Conservation (phyloP, 2,113 vertebrate genomes). For the Ochotona princeps region DNA sequence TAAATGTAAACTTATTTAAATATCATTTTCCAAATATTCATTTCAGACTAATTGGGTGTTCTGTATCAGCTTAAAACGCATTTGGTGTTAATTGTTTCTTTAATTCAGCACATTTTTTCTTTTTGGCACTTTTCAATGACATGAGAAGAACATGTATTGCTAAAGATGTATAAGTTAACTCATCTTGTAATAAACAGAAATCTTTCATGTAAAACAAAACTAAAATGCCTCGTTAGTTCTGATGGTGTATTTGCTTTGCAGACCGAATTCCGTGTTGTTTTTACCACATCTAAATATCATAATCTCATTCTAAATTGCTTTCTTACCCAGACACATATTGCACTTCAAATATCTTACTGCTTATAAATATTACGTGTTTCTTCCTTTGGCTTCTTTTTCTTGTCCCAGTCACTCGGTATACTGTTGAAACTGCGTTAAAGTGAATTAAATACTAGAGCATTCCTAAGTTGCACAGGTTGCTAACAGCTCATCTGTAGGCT, state of each 20-base stretch:
- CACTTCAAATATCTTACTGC: background rate
- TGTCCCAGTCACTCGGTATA: background rate
- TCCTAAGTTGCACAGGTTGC: background rate
- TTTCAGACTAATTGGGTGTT: constrained; percentile 40
- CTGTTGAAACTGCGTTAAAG: background rate
- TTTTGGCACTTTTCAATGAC: background rate
- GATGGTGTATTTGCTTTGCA: background rate
- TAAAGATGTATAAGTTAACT: constrained; percentile 10
- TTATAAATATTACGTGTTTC: background rate
- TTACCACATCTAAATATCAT: background rate
- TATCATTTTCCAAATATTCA: constrained; percentile 47
- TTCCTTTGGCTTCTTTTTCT: background rate
- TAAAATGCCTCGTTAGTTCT: background rate
- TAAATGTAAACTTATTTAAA: constrained; percentile 57
- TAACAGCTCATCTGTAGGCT: background rate
- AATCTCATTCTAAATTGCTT: background rate
- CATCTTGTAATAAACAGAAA: background rate
- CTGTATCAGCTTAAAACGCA: constrained; percentile 44
- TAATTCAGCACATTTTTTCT: constrained; percentile 47
- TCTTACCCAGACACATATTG: background rate
- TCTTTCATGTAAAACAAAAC: background rate
- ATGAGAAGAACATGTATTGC: background rate
- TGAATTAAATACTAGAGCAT: background rate
- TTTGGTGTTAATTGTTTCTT: constrained; percentile 39
- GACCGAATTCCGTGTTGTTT: constrained; percentile 40